A percentile compares a stretch with the other conserved stretches of the same genome.
phyloP scores from a whole-genome alignment of 2,113 vertebrate genomes.

The Eulacestoma nigropectus region DNA sequence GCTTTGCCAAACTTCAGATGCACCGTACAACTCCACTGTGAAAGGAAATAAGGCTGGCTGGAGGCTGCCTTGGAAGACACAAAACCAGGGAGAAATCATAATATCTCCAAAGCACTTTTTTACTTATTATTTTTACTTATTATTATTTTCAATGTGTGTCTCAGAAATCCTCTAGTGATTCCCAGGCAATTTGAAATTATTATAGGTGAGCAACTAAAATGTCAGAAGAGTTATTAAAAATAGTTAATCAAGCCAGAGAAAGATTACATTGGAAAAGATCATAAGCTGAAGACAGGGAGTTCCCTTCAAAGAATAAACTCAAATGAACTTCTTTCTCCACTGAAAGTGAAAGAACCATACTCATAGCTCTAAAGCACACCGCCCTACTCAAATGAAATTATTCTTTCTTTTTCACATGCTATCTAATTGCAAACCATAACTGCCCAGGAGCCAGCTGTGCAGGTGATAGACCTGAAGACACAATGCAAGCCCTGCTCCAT shows the following conservation, averaged over 20 bases:
- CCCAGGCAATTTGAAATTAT: conserved; percentile 76
- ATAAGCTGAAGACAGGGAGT: background rate
- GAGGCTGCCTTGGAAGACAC: conserved; percentile 77
- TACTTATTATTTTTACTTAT: no score
- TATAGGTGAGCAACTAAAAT: conserved; percentile 67
- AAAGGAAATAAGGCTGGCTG: conserved; percentile 72
- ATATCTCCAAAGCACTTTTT: background rate
- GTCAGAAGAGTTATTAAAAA: background rate
- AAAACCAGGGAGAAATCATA: conserved; percentile 61
- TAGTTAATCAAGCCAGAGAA: background rate
- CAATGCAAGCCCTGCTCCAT: background rate
- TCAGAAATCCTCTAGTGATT: conserved; percentile 79
- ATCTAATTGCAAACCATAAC: background rate
- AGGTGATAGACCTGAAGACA: background rate
- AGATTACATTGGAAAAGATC: background rate
- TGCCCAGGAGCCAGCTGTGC: background rate
- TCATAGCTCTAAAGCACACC: background rate
- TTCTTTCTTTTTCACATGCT: background rate
- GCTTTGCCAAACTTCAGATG: conserved; percentile 63
- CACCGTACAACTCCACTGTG: conserved; percentile 61
- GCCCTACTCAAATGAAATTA: background rate
- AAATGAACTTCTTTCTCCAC: background rate
- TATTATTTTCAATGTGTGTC: conserved; percentile 64
- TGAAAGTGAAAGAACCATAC: background rate
- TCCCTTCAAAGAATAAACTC: background rate